Evolutionary conservation across 2,888 invertebrate species (phyloP).

Genomic region (Thera obeliscata): DNA sequence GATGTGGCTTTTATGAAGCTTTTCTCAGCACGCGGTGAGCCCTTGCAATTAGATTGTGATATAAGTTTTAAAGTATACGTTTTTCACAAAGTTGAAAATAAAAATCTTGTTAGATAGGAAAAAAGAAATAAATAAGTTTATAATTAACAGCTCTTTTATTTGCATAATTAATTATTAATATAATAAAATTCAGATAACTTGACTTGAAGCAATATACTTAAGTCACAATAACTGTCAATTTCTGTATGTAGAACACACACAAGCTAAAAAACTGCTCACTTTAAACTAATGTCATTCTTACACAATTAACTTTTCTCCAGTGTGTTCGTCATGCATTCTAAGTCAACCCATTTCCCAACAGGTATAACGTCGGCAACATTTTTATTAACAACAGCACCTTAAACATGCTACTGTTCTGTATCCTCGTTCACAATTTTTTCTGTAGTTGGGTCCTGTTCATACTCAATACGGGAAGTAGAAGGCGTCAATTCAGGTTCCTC

Average conservation of each 20-base stretch:
- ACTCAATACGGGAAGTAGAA: constrained; percentile 30
- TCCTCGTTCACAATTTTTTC: constrained; percentile 11
- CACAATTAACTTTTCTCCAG: too few species aligned
- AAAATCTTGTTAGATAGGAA: too few species aligned
- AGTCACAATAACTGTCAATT: too few species aligned
- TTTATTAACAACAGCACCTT: too few species aligned
- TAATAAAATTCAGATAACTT: neutral
- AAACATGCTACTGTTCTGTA: neutral
- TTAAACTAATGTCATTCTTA: too few species aligned
- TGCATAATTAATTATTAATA: neutral
- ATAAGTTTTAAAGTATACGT: constrained; percentile 48
- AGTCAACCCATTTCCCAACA: too few species aligned
- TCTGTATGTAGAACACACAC: too few species aligned
- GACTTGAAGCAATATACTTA: neutral
- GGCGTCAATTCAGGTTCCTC: constrained; percentile 37
- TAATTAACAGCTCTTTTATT: neutral
- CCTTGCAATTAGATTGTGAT: constrained; percentile 51
- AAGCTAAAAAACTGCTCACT: too few species aligned
- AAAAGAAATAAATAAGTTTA: neutral
- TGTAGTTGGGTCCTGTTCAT: constrained; percentile 34
- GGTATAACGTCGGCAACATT: too few species aligned
- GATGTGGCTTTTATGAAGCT: constrained; percentile 50
- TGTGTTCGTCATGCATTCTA: too few species aligned
- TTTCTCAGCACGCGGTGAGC: constrained; percentile 48
- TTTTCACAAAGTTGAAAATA: neutral